These are phyloP conservation scores for Acropora tenuis DNA, from an alignment of 64 coral and sea anemone species.

Conservation along the genomic window DNA sequence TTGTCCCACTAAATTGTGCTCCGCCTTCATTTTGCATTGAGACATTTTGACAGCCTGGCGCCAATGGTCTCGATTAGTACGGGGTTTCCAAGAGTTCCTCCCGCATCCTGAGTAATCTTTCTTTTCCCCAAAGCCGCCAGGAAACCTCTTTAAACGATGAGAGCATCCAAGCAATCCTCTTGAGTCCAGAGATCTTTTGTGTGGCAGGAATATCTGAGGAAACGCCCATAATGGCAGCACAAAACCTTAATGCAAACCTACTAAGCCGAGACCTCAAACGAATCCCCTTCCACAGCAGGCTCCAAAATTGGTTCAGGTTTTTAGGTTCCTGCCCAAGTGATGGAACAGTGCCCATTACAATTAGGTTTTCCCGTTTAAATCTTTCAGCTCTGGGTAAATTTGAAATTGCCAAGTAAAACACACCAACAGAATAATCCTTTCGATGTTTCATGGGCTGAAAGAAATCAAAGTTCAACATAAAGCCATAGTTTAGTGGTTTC, in stretches of 20 bases:
- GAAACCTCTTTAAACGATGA: slow-evolving; percentile 15
- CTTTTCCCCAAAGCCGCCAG: slow-evolving; percentile 43
- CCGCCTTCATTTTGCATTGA: neutral
- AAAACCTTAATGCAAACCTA: slow-evolving; percentile 37
- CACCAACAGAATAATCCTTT: no score
- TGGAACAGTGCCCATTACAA: no score
- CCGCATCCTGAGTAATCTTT: slow-evolving; percentile 45
- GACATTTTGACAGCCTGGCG: slow-evolving; percentile 15
- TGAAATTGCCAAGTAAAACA: no score
- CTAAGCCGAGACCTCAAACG: neutral
- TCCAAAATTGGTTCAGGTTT: slow-evolving; percentile 32
- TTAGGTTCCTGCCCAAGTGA: no score
- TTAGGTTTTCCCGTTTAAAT: no score
- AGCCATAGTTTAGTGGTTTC: neutral
- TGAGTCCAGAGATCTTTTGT: slow-evolving; percentile 35
- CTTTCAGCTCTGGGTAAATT: no score
- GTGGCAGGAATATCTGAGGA: slow-evolving; percentile 38
- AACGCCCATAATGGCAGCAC: slow-evolving; percentile 23
- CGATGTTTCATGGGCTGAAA: no score
- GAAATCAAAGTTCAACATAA: no score
- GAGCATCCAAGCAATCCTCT: slow-evolving; percentile 25
- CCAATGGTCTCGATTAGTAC: slow-evolving; percentile 12
- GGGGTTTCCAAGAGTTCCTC: slow-evolving; percentile 20
- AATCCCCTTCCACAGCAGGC: slow-evolving; percentile 44
- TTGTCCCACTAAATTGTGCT: neutral